Evolutionary conservation across 2,797 vertebrate species (phyloP), one percentile per base, ranked within the genome.

Genomic region (Craterocephalus amniculus): DNA sequence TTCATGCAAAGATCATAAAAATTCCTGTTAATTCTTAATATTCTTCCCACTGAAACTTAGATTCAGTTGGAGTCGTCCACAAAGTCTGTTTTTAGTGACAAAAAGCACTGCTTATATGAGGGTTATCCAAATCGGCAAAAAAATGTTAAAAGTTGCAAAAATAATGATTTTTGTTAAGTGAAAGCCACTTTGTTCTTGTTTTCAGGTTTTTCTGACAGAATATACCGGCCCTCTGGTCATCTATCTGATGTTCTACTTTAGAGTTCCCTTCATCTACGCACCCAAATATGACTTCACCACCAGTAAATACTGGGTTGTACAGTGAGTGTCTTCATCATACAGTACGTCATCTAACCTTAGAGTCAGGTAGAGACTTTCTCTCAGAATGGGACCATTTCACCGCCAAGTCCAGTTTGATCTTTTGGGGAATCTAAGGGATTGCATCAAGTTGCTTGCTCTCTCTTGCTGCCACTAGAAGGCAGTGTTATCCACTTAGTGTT

Each of bases 211-310:
- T 87, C 91, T 98, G 81, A 97, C 96, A 0, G 96, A 98, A 83
- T 98, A 98, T 0, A 94, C 95, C 0, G 97, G 97, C 0, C 97
- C 97, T 0, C 91, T 97, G 16, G 90, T 98, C 83, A 96, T 97
- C 81, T 98, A 98, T 69, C 93, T 97, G 87, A 92, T 98, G 83
- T 97, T 97, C 87, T 98, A 98, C 88, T 98, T 98, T 91, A 94
- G 97, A 13, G 96, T 97, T 35, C 97, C 96, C 12, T 96, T 97
- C 87, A 96, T 98, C 88, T 98, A 98, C 2, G 93, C 95, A 0
- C 90, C 94, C 58, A 97, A 96, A 92, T 95, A 97, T 0, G 96
- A 97, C 93, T 97, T 98, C 84, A 96, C 96, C n/a, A 95, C 96
- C 83, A 98, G 96, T 88, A 94, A 96, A 85, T 96, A 98, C 89